Conservation (phyloP, 2,797 vertebrate species). For the Cynodonichthys magdalenae region DNA sequence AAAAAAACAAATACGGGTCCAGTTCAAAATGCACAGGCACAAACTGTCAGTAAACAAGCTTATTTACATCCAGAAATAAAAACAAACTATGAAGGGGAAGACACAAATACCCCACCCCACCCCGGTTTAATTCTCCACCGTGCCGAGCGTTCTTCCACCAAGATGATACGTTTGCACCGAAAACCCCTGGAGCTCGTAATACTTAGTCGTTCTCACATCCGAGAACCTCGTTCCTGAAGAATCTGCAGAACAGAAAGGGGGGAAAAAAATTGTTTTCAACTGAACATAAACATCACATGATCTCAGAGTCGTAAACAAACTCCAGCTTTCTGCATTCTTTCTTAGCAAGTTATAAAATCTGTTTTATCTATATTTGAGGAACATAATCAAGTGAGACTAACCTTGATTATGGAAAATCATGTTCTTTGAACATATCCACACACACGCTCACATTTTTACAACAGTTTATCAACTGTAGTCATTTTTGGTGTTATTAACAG, state of each 20-base stretch:
- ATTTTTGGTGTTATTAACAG: no score
- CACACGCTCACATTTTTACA: no score
- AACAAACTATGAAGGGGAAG: constrained; percentile 55
- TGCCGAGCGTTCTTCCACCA: constrained; percentile 71
- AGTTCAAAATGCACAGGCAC: constrained; percentile 81
- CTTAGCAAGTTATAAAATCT: no score
- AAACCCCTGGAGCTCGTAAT: constrained; percentile 78
- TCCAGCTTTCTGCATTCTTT: no score
- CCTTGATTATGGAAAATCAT: no score
- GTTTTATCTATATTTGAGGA: no score
- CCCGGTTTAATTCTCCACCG: constrained; percentile 65
- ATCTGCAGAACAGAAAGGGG: constrained; percentile 83
- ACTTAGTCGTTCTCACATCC: constrained; percentile 89
- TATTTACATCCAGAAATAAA: constrained; percentile 76
- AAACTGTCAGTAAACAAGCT: constrained; percentile 77
- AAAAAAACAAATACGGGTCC: constrained; percentile 60
- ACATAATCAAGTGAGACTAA: no score
- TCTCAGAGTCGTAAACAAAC: no score
- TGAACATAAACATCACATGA: constrained; percentile 6
- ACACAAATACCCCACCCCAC: constrained; percentile 41
- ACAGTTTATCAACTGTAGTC: no score
- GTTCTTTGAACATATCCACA: no score
- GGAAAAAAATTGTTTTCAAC: neutral
- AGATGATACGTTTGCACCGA: constrained; percentile 79
- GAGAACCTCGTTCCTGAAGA: constrained; percentile 96